phyloP scores from a whole-genome alignment of 2,113 vertebrate species.

The Vulpes ferrilata region DNA sequence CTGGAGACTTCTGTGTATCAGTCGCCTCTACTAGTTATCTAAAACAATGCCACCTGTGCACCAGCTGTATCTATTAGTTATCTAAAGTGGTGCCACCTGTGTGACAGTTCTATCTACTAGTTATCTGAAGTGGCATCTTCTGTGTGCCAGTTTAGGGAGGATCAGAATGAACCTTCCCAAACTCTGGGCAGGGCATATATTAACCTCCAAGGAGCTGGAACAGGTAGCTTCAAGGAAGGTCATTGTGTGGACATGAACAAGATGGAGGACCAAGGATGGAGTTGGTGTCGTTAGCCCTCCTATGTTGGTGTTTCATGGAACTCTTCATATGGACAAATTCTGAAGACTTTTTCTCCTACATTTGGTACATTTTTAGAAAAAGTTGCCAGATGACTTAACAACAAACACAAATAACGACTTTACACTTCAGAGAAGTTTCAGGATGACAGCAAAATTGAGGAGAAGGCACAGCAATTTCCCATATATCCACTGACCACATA shows the following conservation, averaged over 20 bases:
- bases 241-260: neutral
- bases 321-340: neutral
- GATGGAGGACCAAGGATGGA: neutral
- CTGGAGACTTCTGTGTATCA: neutral
- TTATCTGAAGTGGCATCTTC: neutral
- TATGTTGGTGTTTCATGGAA: neutral
- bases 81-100: neutral
- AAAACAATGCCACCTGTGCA: neutral
- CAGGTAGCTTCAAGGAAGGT: neutral
- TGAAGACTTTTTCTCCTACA: neutral
- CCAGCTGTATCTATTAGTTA: neutral
- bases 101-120: neutral
- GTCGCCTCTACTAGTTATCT: neutral
- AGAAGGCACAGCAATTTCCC: neutral
- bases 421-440: neutral
- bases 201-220: neutral
- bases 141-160: neutral
- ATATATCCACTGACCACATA: neutral
- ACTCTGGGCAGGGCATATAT: neutral
- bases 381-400: neutral
- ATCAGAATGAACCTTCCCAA: neutral
- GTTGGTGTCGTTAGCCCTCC: neutral
- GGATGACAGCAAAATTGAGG: neutral
- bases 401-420: neutral
- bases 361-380: neutral